Conservation (phyloP, 2,797 vertebrate species). For the Sciaenops ocellatus region DNA sequence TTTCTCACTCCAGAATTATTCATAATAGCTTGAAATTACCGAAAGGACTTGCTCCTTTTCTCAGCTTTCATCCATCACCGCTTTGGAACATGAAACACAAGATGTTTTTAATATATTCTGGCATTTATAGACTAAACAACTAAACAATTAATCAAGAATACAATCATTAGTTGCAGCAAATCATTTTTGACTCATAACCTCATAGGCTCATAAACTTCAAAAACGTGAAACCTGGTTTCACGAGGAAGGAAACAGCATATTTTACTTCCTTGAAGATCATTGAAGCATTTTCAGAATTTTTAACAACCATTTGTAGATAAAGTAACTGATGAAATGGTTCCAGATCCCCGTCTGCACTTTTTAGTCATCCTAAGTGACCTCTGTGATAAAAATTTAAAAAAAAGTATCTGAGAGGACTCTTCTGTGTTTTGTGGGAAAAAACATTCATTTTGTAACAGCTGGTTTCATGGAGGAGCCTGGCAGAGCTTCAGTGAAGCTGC, state of each 20-base stretch:
- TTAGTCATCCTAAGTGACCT: not conserved
- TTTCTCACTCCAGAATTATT: too few relatives aligned
- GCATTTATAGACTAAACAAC: too few relatives aligned
- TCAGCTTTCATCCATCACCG: too few relatives aligned
- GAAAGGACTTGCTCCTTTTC: too few relatives aligned
- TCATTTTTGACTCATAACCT: not conserved
- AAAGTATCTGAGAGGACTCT: not conserved
- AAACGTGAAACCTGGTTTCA: not conserved
- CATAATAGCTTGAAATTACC: too few relatives aligned
- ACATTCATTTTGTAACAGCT: slow-evolving; percentile 15
- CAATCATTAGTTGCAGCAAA: too few relatives aligned
- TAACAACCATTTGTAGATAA: not conserved
- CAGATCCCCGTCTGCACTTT: not conserved
- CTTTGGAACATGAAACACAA: too few relatives aligned
- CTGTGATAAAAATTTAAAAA: not conserved
- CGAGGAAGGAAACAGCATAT: not conserved
- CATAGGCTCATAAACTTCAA: not conserved
- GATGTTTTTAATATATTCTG: too few relatives aligned
- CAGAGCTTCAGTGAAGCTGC: not conserved
- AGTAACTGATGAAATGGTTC: not conserved
- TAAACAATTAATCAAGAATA: too few relatives aligned
- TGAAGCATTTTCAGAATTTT: not conserved
- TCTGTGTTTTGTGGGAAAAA: not conserved
- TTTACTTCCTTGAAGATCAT: not conserved
- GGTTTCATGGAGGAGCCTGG: not conserved